Evolutionary conservation across 2,888 invertebrate species (phyloP).

Genomic region (Euplagia quadripunctaria): DNA sequence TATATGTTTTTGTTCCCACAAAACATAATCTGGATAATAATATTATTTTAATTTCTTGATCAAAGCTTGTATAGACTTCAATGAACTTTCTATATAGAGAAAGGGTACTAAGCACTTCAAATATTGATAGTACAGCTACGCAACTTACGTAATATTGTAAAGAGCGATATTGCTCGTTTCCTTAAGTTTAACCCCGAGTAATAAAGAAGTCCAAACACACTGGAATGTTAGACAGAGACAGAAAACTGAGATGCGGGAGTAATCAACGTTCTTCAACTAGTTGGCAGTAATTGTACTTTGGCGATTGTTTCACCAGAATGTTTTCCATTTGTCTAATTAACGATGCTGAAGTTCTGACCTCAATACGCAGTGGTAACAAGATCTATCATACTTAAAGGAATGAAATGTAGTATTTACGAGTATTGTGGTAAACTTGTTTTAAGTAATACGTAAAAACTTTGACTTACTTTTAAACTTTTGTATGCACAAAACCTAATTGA

Average conservation of each 20-base stretch:
- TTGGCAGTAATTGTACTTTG: slow-evolving; percentile 11
- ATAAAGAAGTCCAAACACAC: background rate
- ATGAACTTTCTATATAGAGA: too few relatives aligned
- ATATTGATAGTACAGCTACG: too few relatives aligned
- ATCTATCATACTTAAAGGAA: slow-evolving; percentile 32
- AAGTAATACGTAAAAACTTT: background rate
- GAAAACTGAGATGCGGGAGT: background rate
- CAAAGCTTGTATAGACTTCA: too few relatives aligned
- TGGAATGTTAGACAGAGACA: slow-evolving; percentile 8
- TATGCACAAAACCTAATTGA: background rate
- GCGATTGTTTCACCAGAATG: slow-evolving; percentile 21
- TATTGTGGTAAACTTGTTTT: slow-evolving; percentile 7
- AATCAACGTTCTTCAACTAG: slow-evolving; percentile 13
- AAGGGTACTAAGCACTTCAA: too few relatives aligned
- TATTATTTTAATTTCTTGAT: too few relatives aligned
- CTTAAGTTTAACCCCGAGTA: background rate
- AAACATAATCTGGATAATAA: too few relatives aligned
- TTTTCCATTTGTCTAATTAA: slow-evolving; percentile 54
- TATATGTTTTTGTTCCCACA: background rate
- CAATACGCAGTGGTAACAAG: slow-evolving; percentile 37
- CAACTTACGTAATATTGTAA: background rate
- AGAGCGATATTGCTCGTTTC: background rate
- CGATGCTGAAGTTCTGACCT: slow-evolving; percentile 33
- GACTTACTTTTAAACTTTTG: background rate
- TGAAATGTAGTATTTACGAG: slow-evolving; percentile 19